Evolutionary conservation across 2,888 invertebrate genomes (phyloP), one percentile per base, ranked within the genome.

Genomic region (Microdon myrmicae): DNA sequence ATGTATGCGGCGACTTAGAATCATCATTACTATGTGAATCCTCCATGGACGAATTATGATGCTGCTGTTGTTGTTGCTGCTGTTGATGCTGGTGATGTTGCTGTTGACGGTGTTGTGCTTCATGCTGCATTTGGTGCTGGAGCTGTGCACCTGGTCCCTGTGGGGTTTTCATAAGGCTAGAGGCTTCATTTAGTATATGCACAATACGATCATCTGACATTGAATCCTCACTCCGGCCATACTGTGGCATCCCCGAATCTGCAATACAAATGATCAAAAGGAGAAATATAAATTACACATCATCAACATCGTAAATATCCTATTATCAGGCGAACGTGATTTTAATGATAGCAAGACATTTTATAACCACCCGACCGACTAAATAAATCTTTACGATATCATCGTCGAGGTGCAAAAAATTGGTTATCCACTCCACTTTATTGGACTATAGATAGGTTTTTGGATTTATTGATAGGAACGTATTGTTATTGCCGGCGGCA

Each of bases 151-250:
- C 70, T 8, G 69, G 69, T 28, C 69, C 70, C 35, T 56, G 51
- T 20, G 81, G 82, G 1, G 84, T 83, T 81, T 92, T 90, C 87
- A 96, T 93, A 74, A 94, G 86, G 72, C 92, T 91, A 43, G 93
- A 92, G 13, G 96, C 95, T 75, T 97, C 96, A 74, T 86, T 92
- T 55, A 97, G 86, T 75, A 97, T 96, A 79, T 95, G 95, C 37
- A 90, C 92, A 68, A 97, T 89, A 67, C 96, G 85, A 73, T 97
- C 96, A 75, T 97, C 96, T 17, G 92, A 92, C 71, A 88, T 86
- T 70, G 88, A 87, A 76, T 90, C 86, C 43, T 90, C 90, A 32
- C 89, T 84, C 58, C 91, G 85, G 39, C 89, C 89, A 77, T 90
- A 92, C 19, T 88, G 86, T 45, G 91, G 87, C 77, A 90, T 85